phyloP scores from a whole-genome alignment of 2,113 vertebrate genomes.

The Eptatretus burgeri region DNA sequence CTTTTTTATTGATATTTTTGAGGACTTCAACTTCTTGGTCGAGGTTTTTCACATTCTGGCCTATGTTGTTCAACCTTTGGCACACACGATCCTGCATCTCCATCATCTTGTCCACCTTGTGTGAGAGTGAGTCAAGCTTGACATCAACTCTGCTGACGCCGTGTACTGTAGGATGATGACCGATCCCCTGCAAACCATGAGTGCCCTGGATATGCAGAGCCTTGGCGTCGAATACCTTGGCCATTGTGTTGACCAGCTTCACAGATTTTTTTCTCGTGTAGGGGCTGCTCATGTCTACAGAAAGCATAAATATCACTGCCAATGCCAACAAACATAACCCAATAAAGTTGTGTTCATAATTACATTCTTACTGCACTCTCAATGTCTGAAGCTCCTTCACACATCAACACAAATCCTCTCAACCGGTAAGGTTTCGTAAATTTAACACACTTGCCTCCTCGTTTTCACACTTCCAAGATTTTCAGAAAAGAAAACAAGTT shows the following conservation, averaged over 20 bases:
- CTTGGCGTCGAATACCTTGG: constrained; percentile 6
- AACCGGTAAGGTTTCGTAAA: no score
- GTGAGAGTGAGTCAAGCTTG: constrained; percentile 25
- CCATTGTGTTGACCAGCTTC: not conserved
- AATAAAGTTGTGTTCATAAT: no score
- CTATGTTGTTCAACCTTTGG: constrained; percentile 23
- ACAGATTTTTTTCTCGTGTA: not conserved
- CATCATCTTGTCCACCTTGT: constrained; percentile 31
- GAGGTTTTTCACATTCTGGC: constrained; percentile 20
- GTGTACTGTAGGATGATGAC: not conserved
- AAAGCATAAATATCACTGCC: no score
- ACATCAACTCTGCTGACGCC: constrained; percentile 18
- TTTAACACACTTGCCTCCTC: no score
- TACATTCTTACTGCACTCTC: no score
- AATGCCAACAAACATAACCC: no score
- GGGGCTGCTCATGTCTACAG: no score
- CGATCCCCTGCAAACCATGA: not conserved
- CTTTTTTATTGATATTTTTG: constrained; percentile 6
- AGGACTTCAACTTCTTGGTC: constrained; percentile 20
- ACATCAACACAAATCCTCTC: no score
- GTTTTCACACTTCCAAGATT: no score
- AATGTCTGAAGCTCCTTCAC: no score
- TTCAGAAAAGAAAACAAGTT: no score
- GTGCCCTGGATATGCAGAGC: not conserved
- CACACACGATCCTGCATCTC: constrained; percentile 26